phyloP scores from a whole-genome alignment of 2,888 invertebrate species.

The Phania funesta region DNA sequence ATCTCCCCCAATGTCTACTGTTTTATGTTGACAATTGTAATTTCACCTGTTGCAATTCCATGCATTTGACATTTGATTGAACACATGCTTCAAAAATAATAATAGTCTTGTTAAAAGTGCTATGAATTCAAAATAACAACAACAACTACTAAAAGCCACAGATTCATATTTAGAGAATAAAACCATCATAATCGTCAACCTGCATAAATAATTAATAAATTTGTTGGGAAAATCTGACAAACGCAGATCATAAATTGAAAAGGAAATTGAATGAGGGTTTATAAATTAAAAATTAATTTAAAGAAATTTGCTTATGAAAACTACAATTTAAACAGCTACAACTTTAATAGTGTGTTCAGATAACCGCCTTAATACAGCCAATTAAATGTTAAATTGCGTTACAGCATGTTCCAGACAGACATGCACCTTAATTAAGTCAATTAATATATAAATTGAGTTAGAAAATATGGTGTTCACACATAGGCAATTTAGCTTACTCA shows the following conservation, averaged over 20 bases:
- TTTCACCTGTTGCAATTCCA: slow-evolving; percentile 63
- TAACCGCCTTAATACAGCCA: no score
- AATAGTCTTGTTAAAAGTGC: slow-evolving; percentile 33
- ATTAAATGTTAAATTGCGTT: no score
- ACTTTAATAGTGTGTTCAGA: no score
- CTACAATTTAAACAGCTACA: no score
- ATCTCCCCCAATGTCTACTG: background rate
- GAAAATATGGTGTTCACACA: no score
- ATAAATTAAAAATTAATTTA: background rate
- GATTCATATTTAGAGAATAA: no score
- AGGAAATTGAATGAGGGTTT: background rate
- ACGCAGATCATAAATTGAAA: background rate
- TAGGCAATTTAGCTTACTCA: no score
- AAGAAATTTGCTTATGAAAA: no score
- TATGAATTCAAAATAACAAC: slow-evolving; percentile 22
- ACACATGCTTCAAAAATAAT: slow-evolving; percentile 54
- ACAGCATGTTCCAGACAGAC: no score
- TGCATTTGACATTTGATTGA: slow-evolving; percentile 62
- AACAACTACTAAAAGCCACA: slow-evolving; percentile 9
- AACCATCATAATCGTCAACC: no score
- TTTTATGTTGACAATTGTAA: slow-evolving; percentile 12
- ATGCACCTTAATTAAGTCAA: no score
- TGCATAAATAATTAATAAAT: background rate
- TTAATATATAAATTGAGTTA: no score
- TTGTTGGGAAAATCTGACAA: background rate